Conservation (phyloP, 2,888 invertebrate species). For the Acanthococcus lagerstroemiae region DNA sequence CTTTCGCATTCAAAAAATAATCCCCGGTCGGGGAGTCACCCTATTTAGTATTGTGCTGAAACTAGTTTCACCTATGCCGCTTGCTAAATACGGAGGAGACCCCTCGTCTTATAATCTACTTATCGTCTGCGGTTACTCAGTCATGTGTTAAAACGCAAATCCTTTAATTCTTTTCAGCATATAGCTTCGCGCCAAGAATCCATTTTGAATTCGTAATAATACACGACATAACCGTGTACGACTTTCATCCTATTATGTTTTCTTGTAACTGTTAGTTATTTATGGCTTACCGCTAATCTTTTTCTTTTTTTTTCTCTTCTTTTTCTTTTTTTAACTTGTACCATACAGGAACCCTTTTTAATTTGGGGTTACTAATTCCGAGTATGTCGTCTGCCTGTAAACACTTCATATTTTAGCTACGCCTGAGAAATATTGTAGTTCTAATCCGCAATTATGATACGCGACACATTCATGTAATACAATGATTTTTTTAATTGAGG, state of each 20-base stretch:
- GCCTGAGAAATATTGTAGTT: background rate
- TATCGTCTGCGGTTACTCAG: slow-evolving; percentile 28
- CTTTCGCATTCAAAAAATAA: background rate
- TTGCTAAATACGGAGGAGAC: slow-evolving; percentile 5
- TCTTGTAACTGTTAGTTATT: slow-evolving; percentile 28
- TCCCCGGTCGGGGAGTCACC: slow-evolving; percentile 12
- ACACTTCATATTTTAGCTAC: slow-evolving; percentile 9
- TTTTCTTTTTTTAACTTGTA: background rate
- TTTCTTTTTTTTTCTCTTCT: background rate
- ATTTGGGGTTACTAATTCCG: slow-evolving; percentile 15
- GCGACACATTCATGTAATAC: background rate
- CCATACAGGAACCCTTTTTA: background rate
- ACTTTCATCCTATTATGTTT: slow-evolving; percentile 22
- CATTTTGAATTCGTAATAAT: slow-evolving; percentile 27
- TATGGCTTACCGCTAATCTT: slow-evolving; percentile 23
- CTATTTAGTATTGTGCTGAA: slow-evolving; percentile 12
- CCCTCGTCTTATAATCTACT: slow-evolving; percentile 27
- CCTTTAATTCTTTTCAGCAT: slow-evolving; percentile 26
- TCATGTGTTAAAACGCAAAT: slow-evolving; percentile 32
- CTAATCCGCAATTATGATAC: background rate
- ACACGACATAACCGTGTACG: slow-evolving; percentile 19
- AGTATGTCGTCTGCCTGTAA: slow-evolving; percentile 8
- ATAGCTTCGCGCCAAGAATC: slow-evolving; percentile 16
- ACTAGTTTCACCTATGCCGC: slow-evolving; percentile 20
- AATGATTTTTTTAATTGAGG: no score